These are phyloP conservation scores for Cactoblastis cactorum DNA, from an alignment of 2,888 invertebrate species.

Conservation along the genomic window DNA sequence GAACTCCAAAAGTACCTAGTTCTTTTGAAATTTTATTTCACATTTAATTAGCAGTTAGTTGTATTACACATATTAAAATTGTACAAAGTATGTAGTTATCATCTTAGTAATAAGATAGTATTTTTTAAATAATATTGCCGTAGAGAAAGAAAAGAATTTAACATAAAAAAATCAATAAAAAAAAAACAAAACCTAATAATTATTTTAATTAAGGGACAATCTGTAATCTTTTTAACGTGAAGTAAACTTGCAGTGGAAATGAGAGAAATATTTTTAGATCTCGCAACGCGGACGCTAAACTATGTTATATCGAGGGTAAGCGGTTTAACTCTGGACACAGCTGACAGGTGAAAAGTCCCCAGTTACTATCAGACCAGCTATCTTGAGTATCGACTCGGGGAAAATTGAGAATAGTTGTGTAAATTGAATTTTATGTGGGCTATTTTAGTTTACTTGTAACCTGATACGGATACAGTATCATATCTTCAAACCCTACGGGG, in stretches of 20 bases:
- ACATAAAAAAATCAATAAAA: no score
- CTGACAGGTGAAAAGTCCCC: conserved; percentile 49
- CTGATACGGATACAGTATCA: not conserved
- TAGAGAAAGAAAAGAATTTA: no score
- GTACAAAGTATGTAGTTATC: no score
- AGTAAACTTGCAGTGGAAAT: conserved; percentile 27
- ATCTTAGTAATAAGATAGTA: no score
- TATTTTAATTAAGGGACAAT: no score
- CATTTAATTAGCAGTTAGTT: no score
- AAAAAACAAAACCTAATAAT: no score
- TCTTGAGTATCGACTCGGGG: conserved; percentile 5
- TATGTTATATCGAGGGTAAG: conserved; percentile 51
- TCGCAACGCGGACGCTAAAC: conserved; percentile 36
- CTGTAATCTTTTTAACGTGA: not conserved
- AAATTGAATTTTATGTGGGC: not conserved
- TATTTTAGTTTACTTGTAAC: not conserved
- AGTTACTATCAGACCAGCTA: conserved; percentile 20
- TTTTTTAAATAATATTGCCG: no score
- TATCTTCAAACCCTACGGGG: no score
- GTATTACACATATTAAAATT: no score
- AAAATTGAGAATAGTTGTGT: not conserved
- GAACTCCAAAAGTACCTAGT: no score
- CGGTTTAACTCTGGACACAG: conserved; percentile 49
- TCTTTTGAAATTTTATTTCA: no score
- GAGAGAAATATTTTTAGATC: conserved; percentile 46